Base-by-base conservation (phyloP, 2,113 vertebrate genomes). In the Bothrops jararaca region DNA sequence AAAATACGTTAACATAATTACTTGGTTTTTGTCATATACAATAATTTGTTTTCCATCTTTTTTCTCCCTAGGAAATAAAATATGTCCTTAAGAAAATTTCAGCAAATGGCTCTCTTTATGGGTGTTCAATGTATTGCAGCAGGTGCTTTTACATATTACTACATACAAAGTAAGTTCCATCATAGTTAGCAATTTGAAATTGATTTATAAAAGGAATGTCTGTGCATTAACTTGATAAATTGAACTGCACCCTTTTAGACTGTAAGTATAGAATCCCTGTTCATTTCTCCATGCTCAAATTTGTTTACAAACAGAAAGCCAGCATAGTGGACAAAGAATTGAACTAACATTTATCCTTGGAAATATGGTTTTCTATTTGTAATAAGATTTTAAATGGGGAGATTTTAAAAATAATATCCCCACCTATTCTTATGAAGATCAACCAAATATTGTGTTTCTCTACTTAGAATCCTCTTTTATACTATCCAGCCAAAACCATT, bases 61-160 rank as follows among this genome's bases (percentile, higher is more conserved):
- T 94, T 92, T 95, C 86, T 96, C 95, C 93, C 93, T 96, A 96
- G 91, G 85, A 93, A 91, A 92, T 58, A 58, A 85, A 92, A 85
- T 88, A 98, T 98, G 98, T 95, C 98, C 85, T 97, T 96, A 56
- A 96, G 89, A 92, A 97, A 97, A 11, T 97, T 99, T 90, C 96
- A 98, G 96, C 97, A 98, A 96, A 97, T 98, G 95, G 95, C 98
- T 90, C 94, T 98, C 95, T 98, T 98, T 95, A 95, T 98, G 94
- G 98, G 98, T 0, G 29, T 98, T 88, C 93, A 98, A 91, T 98
- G 97, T 0, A 92, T 98, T 0, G 96, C 96, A 56, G 98, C 98
- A 74, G 96, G 98, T 50, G 91, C 97, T 45, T 91, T 98, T 93
- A 98, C 98, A 98, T 98, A 98, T 95, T 97, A 97, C 90, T 97